Conservation (phyloP, 2,797 vertebrate genomes). For the Muscicapa comitata region DNA sequence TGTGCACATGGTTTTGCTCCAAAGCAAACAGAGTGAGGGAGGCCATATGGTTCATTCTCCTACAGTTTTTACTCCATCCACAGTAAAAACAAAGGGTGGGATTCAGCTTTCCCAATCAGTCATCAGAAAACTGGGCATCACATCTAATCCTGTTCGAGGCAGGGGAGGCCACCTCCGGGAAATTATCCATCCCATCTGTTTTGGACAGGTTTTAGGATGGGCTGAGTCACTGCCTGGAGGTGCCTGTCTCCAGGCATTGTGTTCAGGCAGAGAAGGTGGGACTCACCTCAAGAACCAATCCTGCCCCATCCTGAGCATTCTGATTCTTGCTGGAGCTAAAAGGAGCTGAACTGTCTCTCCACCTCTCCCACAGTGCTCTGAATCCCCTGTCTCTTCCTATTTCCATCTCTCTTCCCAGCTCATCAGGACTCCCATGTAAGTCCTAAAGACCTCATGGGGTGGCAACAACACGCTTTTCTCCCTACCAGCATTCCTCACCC, state of each 20-base stretch:
- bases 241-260: background rate
- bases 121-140: background rate
- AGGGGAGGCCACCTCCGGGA: background rate
- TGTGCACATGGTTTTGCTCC: background rate
- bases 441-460: background rate
- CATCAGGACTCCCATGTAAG: background rate
- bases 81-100: background rate
- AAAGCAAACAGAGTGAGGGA: background rate
- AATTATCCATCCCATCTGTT: constrained; percentile 4
- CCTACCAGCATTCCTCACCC: background rate
- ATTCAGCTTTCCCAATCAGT: background rate
- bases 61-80: background rate
- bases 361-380: background rate
- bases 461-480: background rate
- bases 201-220: background rate
- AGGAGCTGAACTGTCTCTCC: background rate
- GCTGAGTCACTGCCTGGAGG: constrained; percentile 11
- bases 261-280: background rate
- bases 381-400: background rate
- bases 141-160: background rate
- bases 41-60: background rate
- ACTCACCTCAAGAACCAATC: background rate
- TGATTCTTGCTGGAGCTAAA: background rate
- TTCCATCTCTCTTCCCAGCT: background rate
- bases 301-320: background rate